phyloP scores from a whole-genome alignment of 1,140 invertebrate genomes.

The Vanessa atalanta region DNA sequence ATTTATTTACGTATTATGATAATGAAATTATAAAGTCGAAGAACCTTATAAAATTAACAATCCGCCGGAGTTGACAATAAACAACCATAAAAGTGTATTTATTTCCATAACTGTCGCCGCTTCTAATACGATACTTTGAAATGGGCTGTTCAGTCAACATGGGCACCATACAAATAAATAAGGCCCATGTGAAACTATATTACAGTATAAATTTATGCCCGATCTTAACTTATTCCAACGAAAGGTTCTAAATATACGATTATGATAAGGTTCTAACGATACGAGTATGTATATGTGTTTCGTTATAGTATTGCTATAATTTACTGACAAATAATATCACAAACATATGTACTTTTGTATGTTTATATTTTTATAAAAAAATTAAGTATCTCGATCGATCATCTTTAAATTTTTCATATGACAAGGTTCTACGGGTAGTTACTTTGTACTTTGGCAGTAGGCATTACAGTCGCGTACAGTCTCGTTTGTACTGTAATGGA shows the following conservation, averaged over 20 bases:
- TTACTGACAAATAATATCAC: too few relatives aligned
- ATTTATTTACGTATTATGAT: neutral
- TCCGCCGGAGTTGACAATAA: neutral
- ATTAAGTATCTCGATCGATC: too few relatives aligned
- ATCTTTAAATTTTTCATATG: neutral
- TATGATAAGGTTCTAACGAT: too few relatives aligned
- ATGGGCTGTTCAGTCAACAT: constrained; percentile 2
- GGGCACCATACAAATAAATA: constrained; percentile 10
- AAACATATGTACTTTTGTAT: too few relatives aligned
- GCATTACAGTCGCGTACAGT: neutral
- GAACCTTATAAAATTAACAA: constrained; percentile 1
- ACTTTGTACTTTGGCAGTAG: neutral
- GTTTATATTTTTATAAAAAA: too few relatives aligned
- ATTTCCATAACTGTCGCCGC: constrained; percentile 17
- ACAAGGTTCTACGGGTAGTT: neutral
- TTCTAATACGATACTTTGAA: neutral
- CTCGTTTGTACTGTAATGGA: constrained; percentile 19
- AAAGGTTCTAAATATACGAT: neutral
- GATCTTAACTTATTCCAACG: neutral
- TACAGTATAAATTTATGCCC: neutral
- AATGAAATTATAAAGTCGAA: constrained; percentile 6
- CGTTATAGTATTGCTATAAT: too few relatives aligned
- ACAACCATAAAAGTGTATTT: constrained; percentile 16
- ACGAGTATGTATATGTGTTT: too few relatives aligned
- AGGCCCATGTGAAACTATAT: constrained; percentile 4